Evolutionary conservation across 2,113 vertebrate genomes (phyloP).

Genomic region (Anoplopoma fimbria): DNA sequence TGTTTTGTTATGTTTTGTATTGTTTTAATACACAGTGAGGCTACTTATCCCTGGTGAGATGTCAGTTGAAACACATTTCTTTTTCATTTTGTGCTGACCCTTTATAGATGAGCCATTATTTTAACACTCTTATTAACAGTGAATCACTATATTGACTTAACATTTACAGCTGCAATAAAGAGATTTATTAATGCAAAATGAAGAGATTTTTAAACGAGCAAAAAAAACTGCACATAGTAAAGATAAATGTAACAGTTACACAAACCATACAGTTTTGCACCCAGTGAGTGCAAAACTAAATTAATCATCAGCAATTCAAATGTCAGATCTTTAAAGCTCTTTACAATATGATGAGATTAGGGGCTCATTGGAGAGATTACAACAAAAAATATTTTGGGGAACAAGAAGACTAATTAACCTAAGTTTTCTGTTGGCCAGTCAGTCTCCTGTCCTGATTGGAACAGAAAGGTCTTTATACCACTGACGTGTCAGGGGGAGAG

Average conservation of each 20-base stretch:
- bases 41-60: neutral
- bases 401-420: neutral
- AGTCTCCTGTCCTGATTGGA: neutral
- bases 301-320: neutral
- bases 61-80: neutral
- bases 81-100: too few relatives aligned
- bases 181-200: neutral
- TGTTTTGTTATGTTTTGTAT: neutral
- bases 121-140: neutral
- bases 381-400: neutral
- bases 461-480: neutral
- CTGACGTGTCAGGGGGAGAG: neutral
- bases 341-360: neutral
- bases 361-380: neutral
- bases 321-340: neutral
- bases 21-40: neutral
- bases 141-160: neutral
- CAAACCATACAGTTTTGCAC: neutral
- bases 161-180: neutral
- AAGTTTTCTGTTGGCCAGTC: neutral
- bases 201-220: neutral
- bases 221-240: neutral
- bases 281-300: neutral
- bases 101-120: neutral
- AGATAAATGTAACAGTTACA: slow-evolving; percentile 1